A percentile compares a stretch with the other conserved stretches of the same genome.
Conservation (phyloP, 1,140 invertebrate genomes). For the Drosophila erecta region DNA sequence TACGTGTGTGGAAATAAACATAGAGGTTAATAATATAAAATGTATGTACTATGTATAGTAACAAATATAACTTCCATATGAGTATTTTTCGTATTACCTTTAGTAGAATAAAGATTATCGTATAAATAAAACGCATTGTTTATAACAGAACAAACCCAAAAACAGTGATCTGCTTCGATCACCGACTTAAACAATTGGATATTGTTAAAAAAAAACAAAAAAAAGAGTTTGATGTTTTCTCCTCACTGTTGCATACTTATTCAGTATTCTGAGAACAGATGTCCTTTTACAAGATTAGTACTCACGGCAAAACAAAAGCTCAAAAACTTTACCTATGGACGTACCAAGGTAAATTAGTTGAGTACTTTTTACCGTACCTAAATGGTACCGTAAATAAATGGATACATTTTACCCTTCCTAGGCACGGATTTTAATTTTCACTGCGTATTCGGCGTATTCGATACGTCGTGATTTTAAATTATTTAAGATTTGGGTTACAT, state of each 20-base stretch:
- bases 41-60: slow-evolving; percentile 72
- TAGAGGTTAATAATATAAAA: slow-evolving; percentile 63
- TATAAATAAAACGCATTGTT: slow-evolving; percentile 62
- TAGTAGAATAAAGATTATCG: slow-evolving; percentile 80
- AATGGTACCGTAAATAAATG: too few relatives aligned
- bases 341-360: background rate
- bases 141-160: background rate
- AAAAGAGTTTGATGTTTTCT: slow-evolving; percentile 6
- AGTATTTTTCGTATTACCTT: slow-evolving; percentile 80
- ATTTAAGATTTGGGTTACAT: too few relatives aligned
- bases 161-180: slow-evolving; percentile 5
- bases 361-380: slow-evolving; percentile 6
- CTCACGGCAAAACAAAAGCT: slow-evolving; percentile 4
- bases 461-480: background rate
- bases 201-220: slow-evolving; percentile 1
- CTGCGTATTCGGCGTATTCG: background rate
- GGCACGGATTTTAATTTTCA: slow-evolving; percentile 2
- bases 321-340: background rate
- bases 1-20: slow-evolving; percentile 65
- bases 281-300: slow-evolving; percentile 6
- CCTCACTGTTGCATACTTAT: slow-evolving; percentile 10
- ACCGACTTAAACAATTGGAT: slow-evolving; percentile 8
- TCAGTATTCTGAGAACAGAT: slow-evolving; percentile 11
- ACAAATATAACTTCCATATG: slow-evolving; percentile 79
- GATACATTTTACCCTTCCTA: slow-evolving; percentile 5